Percentiles rank a stretch among this genome's conserved stretches.
Conservation (phyloP, 92 coral and sea anemone genomes). For the Ricordea florida region DNA sequence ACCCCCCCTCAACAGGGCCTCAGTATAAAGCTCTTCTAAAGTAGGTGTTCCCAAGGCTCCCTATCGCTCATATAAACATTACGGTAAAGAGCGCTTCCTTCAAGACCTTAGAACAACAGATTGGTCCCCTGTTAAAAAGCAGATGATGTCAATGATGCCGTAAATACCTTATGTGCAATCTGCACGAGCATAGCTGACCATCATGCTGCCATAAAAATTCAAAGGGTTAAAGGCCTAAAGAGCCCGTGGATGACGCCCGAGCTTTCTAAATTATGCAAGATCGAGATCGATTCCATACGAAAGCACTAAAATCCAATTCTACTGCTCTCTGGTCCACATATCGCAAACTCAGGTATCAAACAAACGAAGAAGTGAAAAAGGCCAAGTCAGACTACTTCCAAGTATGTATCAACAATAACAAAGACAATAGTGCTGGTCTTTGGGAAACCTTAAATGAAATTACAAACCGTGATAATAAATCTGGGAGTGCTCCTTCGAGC, state of each 20-base stretch:
- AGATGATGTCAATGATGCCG: slow-evolving; percentile 29
- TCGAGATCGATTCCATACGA: slow-evolving; percentile 48
- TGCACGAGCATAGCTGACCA: slow-evolving; percentile 23
- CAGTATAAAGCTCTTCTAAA: no score
- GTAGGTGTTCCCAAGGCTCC: no score
- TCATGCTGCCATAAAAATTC: slow-evolving; percentile 35
- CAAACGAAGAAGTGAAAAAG: slow-evolving; percentile 37
- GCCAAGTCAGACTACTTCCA: slow-evolving; percentile 53
- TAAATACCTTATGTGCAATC: slow-evolving; percentile 28
- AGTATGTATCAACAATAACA: slow-evolving; percentile 24
- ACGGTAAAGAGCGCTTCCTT: slow-evolving; percentile 16
- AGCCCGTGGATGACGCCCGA: slow-evolving; percentile 53
- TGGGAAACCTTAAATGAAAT: slow-evolving; percentile 64
- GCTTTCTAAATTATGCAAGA: slow-evolving; percentile 41
- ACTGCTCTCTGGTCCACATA: slow-evolving; percentile 37
- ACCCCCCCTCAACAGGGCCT: no score
- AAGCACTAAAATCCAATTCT: slow-evolving; percentile 45
- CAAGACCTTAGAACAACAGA: slow-evolving; percentile 39
- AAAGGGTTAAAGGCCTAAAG: slow-evolving; percentile 19
- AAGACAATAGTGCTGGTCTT: slow-evolving; percentile 18
- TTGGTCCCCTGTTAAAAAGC: slow-evolving; percentile 39
- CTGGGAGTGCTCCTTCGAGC: slow-evolving; percentile 21
- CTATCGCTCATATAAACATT: slow-evolving; percentile 60
- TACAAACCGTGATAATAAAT: slow-evolving; percentile 22
- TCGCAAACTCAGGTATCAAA: slow-evolving; percentile 21